Conservation (phyloP, 2,797 vertebrate species). For the Micrastur ruficollis region DNA sequence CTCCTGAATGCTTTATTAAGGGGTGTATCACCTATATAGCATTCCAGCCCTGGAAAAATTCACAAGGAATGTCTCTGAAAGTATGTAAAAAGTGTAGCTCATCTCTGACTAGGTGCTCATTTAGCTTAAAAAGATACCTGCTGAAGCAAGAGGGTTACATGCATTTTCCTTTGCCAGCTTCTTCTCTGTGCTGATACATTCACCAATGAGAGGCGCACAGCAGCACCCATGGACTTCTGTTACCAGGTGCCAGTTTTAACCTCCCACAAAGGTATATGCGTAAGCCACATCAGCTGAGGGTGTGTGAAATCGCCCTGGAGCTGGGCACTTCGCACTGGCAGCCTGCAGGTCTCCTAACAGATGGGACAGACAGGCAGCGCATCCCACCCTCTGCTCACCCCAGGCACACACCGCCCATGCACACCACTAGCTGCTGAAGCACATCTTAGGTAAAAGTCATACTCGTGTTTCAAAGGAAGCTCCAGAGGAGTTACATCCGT, state of each 20-base stretch:
- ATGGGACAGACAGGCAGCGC: accelerated
- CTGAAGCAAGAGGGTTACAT: not conserved
- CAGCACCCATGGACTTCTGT: not conserved
- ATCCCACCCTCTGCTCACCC: not conserved
- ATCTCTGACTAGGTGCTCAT: not conserved
- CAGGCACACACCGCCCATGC: accelerated
- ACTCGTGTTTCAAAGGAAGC: not conserved
- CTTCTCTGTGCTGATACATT: not conserved
- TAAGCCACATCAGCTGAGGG: not conserved
- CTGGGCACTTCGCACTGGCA: not conserved
- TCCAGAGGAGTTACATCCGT: not conserved
- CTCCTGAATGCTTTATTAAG: not conserved
- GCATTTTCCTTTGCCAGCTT: not conserved
- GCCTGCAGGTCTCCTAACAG: not conserved
- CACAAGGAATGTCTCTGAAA: not conserved
- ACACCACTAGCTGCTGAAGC: not conserved
- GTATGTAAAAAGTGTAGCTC: not conserved
- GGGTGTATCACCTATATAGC: not conserved
- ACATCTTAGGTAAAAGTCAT: not conserved
- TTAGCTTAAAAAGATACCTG: not conserved
- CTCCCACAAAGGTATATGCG: too few relatives aligned
- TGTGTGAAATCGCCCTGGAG: not conserved
- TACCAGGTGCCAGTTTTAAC: not conserved
- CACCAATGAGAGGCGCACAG: not conserved
- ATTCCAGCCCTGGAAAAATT: not conserved